phyloP scores from a whole-genome alignment of 2,888 invertebrate genomes.

The Acanthacorydalis orientalis region DNA sequence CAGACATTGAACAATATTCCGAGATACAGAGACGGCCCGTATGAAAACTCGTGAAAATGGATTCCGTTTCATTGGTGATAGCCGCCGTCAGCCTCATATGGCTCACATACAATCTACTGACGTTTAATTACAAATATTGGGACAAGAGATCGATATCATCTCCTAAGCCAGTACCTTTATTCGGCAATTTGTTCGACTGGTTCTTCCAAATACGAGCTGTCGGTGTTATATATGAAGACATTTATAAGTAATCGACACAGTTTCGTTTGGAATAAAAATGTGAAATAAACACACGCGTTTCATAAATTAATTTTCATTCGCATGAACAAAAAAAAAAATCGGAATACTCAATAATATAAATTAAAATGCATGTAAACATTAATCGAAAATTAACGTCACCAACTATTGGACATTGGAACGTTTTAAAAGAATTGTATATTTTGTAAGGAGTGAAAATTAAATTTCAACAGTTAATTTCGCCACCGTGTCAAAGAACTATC shows the following conservation, averaged over 20 bases:
- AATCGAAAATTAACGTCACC: too few relatives aligned
- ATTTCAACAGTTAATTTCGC: not conserved
- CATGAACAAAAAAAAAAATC: too few relatives aligned
- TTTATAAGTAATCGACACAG: conserved; percentile 23
- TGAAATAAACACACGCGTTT: too few relatives aligned
- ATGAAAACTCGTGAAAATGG: not conserved
- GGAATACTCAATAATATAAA: too few relatives aligned
- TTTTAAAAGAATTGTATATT: too few relatives aligned
- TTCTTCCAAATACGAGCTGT: conserved; percentile 16
- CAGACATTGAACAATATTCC: too few relatives aligned
- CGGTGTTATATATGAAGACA: conserved; percentile 20
- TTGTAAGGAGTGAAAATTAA: not conserved
- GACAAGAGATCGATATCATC: conserved; percentile 20
- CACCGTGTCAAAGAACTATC: too few relatives aligned
- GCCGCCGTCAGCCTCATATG: not conserved
- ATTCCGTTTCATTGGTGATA: not conserved
- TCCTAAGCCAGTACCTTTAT: conserved; percentile 19
- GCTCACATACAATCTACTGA: not conserved
- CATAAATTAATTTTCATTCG: too few relatives aligned
- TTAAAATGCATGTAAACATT: too few relatives aligned
- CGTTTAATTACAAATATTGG: conserved; percentile 21
- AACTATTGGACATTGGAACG: too few relatives aligned
- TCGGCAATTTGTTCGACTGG: conserved; percentile 21
- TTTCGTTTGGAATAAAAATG: not conserved
- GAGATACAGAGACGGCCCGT: too few relatives aligned